phyloP scores from a whole-genome alignment of 1,140 invertebrate genomes.

The Charaxes varanes region DNA sequence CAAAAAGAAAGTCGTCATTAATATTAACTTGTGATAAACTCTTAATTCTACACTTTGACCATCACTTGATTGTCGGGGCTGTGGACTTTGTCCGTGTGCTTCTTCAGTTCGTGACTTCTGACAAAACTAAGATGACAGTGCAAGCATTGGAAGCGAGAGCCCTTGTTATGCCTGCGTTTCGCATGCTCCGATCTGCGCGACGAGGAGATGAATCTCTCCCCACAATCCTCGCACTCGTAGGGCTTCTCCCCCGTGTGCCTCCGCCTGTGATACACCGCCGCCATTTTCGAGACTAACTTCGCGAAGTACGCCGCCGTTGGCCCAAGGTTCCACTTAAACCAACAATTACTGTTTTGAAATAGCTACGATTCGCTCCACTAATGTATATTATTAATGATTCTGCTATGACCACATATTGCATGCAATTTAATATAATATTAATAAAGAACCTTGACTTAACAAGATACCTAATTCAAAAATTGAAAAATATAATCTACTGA shows the following conservation, averaged over 20 bases:
- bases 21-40: no score
- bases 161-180: constrained; percentile 56
- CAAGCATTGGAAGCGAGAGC: constrained; percentile 34
- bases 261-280: constrained; percentile 59
- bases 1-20: no score
- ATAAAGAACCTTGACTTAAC: no score
- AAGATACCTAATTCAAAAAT: no score
- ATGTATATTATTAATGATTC: no score
- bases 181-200: constrained; percentile 58
- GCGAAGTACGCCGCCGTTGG: no score
- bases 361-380: no score
- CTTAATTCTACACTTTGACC: constrained; percentile 12
- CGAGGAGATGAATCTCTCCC: constrained; percentile 71
- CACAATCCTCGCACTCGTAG: constrained; percentile 82
- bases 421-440: no score
- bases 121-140: constrained; percentile 44
- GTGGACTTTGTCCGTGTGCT: constrained; percentile 48
- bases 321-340: no score
- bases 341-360: no score
- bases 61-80: constrained; percentile 5
- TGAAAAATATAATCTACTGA: no score
- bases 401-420: no score
- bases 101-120: constrained; percentile 42
- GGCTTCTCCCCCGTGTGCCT: constrained; percentile 85
- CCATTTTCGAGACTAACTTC: constrained; percentile 63